These are phyloP conservation scores for Stramonita haemastoma DNA, from an alignment of 2,888 invertebrate species.

Conservation along the genomic window DNA sequence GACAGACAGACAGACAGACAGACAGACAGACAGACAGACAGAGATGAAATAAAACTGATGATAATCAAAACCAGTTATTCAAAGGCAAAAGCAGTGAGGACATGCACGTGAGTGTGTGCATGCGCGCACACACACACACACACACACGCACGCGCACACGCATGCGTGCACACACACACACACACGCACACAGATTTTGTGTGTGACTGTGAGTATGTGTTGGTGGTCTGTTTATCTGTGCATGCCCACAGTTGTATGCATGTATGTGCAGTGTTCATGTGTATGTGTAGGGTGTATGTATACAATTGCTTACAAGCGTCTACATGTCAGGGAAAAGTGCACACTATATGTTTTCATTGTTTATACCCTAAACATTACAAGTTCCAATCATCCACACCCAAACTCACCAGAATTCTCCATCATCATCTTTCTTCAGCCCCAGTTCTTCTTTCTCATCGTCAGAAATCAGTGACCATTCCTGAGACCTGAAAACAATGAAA, in stretches of 20 bases:
- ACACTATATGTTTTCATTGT: too few species aligned
- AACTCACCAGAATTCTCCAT: conserved; percentile 95
- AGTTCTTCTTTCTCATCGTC: conserved; percentile 90
- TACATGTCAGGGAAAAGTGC: too few species aligned
- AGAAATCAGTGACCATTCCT: conserved; percentile 94
- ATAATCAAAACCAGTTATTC: too few species aligned
- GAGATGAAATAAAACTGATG: too few species aligned
- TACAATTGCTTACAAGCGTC: not conserved
- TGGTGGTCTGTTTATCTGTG: not conserved
- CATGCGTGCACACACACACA: too few species aligned
- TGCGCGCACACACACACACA: not conserved
- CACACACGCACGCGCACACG: too few species aligned
- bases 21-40: not conserved
- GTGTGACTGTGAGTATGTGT: not conserved
- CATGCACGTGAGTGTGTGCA: not conserved
- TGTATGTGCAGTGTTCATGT: too few species aligned
- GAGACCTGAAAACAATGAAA: conserved; percentile 80
- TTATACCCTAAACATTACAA: not conserved
- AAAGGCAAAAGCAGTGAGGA: not conserved
- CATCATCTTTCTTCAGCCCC: conserved; percentile 93
- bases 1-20: too few species aligned
- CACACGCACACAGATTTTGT: not conserved
- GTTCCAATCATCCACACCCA: not conserved
- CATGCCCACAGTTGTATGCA: not conserved
- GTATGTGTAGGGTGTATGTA: too few species aligned